Base-by-base conservation (phyloP, 2,888 invertebrate species). In the Callosobruchus maculatus region DNA sequence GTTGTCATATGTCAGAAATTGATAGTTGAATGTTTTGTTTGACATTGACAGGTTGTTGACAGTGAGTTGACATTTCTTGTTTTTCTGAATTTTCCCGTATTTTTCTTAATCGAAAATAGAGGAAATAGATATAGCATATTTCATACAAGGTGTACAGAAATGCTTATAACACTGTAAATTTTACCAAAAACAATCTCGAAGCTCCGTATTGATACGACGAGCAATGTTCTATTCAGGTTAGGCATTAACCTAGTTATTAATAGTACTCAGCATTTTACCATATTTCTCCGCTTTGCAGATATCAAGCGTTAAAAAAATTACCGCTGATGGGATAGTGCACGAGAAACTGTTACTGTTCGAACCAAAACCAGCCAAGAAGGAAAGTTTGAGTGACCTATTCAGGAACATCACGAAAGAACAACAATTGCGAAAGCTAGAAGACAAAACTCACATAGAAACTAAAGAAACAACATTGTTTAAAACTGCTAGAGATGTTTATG, bases 281-380 rank as follows among this genome's bases (percentile, higher is more conserved):
- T 75, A 74, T 70, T 80, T 80, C 77, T 74, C 70, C 75, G 79
- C 80, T 76, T 78, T 87, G 89, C 80, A 93, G 93, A 89, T 93
- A 83, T 86, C 91, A 30, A 86, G 88, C 31, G 89, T 94, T 71
- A 93, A 92, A 82, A 89, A 90, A 75, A 87, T 88, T 77, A 91
- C 89, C 1, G 82, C 82, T n/a, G 87, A 87, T 74, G 81, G 84
- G 66, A 82, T 79, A 73, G 84, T 93, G 31, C 89, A 90, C 81
- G 89, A 91, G 7, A 83, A 88, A 67, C 84, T 93, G 26, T 88
- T 88, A 82, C 87, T 86, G 18, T 91, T 90, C 81, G 87, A 89
- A 78, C 90, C 91, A 0, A 90, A 84, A 78, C 83, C 82, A 83
- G 85, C 76, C 86, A 88, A 79, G 88, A 88, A 72, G 87, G 90